These are phyloP conservation scores for Mareca penelope DNA, from an alignment of 2,797 vertebrate genomes.

Conservation along the genomic window DNA sequence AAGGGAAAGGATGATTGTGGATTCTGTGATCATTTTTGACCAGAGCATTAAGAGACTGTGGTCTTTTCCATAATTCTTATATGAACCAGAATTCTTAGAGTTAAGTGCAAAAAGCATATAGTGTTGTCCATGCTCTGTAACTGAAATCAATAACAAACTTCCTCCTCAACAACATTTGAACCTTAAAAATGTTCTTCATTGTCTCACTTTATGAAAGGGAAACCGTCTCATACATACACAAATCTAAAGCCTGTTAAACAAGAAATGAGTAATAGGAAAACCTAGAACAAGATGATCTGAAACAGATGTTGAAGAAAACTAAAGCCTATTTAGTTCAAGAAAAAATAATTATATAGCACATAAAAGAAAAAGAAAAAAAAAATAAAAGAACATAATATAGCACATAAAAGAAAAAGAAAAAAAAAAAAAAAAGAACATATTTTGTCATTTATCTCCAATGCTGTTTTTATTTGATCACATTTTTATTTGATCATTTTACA, in stretches of 20 bases:
- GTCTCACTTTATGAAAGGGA: background rate
- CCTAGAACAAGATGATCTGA: background rate
- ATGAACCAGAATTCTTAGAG: background rate
- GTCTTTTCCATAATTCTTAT: background rate
- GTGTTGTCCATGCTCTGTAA: fast-evolving
- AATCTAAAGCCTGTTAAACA: background rate
- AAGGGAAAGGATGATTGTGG: background rate
- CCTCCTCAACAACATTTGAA: background rate
- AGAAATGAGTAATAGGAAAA: background rate
- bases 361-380: background rate
- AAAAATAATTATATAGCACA: background rate
- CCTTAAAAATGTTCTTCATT: background rate
- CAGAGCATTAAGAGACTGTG: background rate
- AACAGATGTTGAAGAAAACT: background rate
- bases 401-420: background rate
- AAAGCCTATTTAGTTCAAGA: background rate
- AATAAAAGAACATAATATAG: background rate
- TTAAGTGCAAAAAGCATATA: background rate
- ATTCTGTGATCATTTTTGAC: background rate
- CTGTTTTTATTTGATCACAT: background rate
- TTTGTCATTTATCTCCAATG: background rate
- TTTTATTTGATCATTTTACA: background rate
- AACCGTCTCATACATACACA: background rate
- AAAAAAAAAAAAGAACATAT: background rate
- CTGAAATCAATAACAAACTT: background rate